Evolutionary conservation across 2,113 vertebrate species (phyloP).

Genomic region (Pelobates fuscus): DNA sequence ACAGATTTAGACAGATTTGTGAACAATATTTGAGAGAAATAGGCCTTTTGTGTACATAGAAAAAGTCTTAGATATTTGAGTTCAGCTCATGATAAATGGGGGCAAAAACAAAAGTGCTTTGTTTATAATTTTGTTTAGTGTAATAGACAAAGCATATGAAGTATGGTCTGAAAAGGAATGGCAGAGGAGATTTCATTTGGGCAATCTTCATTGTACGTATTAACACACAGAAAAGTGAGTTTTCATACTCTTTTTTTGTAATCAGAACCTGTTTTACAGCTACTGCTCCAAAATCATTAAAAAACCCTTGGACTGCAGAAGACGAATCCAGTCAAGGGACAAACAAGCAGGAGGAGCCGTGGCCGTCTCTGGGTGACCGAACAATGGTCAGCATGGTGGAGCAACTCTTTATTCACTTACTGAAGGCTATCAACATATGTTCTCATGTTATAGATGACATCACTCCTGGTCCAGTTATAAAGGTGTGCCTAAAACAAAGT

Average conservation of each 20-base stretch:
- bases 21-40: too few relatives aligned
- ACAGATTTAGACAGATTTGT: too few relatives aligned
- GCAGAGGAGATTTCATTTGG: too few relatives aligned
- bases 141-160: too few relatives aligned
- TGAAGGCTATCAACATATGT: constrained; percentile 94
- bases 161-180: too few relatives aligned
- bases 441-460: constrained; percentile 93
- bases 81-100: too few relatives aligned
- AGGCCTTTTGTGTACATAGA: too few relatives aligned
- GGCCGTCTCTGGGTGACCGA: constrained; percentile 87
- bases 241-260: too few relatives aligned
- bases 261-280: constrained; percentile 64
- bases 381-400: constrained; percentile 85
- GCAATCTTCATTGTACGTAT: neutral
- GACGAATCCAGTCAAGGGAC: constrained; percentile 75
- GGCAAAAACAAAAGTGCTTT: too few relatives aligned
- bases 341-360: constrained; percentile 84
- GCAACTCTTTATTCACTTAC: constrained; percentile 90
- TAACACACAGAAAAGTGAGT: too few relatives aligned
- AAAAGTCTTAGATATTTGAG: too few relatives aligned
- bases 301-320: constrained; percentile 84
- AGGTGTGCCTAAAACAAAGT: constrained; percentile 65
- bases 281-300: constrained; percentile 87
- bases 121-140: too few relatives aligned
- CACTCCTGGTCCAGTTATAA: constrained; percentile 85